Base-by-base conservation (phyloP, 2,888 invertebrate species). In the Polymixis lichenea region DNA sequence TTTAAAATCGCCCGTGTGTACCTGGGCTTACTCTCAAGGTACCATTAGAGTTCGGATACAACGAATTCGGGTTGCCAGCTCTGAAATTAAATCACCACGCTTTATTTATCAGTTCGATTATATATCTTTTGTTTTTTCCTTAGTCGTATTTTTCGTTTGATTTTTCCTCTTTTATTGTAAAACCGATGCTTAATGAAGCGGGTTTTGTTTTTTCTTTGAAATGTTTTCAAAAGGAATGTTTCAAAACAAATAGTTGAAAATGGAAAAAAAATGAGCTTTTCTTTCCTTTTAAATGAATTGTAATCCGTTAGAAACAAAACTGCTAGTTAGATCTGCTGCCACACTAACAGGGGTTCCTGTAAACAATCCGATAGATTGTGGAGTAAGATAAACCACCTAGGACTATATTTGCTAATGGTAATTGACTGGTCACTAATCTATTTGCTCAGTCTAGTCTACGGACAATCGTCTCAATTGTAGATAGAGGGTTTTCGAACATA, bases 61-160 rank as follows among this genome's bases (percentile, higher is more conserved):
- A 49, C 6, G 1, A 28, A 49, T 13, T 28, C 4, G 58, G n/a
- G 82, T 72, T 80, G 64, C 80, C 58, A 76, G 64, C 60, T 60
- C 1, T 28, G 55, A 56, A 65, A 68, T 43, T 43, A 68, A 80
- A 76, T 72, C 68, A 65, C 64, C 68, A 43, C 43, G 60, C 15
- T 43, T 60, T 74, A 65, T 73, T 58, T 72, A 71, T 43, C 22
- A 22, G 11, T 60, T 38, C 17, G 22, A 28, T 51, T 49, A 64
- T 74, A n/a, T 53, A 64, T 46, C 7, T 70, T 61, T 66, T 62
- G 38, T 66, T 53, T 43, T 25, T 64, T 67, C n/a, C 15, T 15
- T 53, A 4, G 8, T 19, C 43, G 4, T 72, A 56, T 61, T 71
- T 78, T 15, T 19, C 51, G 19, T 61, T 38, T 55, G 17, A 55